Evolutionary conservation across 1,140 invertebrate genomes (phyloP), one percentile per base, ranked within the genome.

Genomic region (Lethocerus indicus): DNA sequence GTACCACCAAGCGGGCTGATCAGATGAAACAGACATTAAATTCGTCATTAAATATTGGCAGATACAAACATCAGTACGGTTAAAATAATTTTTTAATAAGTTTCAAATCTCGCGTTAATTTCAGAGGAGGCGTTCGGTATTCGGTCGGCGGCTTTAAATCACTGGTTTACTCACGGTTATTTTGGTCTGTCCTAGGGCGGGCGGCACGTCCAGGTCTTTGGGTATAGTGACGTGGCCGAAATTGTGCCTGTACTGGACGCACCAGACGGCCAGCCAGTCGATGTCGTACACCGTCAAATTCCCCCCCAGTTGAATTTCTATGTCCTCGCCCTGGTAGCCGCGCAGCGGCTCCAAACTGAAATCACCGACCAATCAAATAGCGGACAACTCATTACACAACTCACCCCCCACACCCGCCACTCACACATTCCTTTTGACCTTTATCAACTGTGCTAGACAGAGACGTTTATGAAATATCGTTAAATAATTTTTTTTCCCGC

Each of bases 181-280:
- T 67, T 87, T 87, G 1, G 85, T 89, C 63, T 89, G 85, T 24
- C 84, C 85, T 46, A 90, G 64, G 1, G 85, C 83, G 0, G 88
- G 88, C 0, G 89, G 89, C 2, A 94, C 85, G 57, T 91, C 85
- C 49, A 92, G 62, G 57, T 87, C 82, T 60, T 85, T 81, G 0
- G 89, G 88, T 48, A 94, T 87, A 53, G 78, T 70, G 1, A 92
- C 87, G 55, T 91, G 84, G 0, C 89, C 89, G 58, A 91, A 92
- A 67, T 92, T 92, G 57, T 91, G 84, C 26, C 77, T 69, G 61
- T 84, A 87, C 61, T 80, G 70, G 7, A 87, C 78, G 60, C 85
- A 88, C 85, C 86, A 94, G 0, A 93, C 78, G 0, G 83, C 73
- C n/a, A 93, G 67, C 86, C 87, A 93, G 61, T 92, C 83, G 45